Percentiles rank a stretch among this genome's conserved stretches.
phyloP scores from a whole-genome alignment of 1,140 invertebrate genomes.

The Anastrepha ludens region DNA sequence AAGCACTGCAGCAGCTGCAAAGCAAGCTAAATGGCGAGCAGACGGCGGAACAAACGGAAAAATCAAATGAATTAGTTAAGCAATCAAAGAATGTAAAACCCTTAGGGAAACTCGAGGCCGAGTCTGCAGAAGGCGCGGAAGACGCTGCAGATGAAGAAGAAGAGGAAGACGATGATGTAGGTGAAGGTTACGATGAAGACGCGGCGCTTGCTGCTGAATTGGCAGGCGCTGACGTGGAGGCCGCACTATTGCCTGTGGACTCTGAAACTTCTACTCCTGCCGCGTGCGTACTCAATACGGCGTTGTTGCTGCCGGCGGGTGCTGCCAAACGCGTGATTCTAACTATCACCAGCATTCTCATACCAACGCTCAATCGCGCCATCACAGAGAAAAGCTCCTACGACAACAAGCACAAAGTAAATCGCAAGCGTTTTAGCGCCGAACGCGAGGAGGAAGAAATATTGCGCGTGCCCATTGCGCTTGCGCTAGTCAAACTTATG shows the following conservation, averaged over 20 bases:
- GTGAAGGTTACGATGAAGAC: conserved; percentile 55
- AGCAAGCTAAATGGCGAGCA: conserved; percentile 50
- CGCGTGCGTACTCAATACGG: conserved; percentile 66
- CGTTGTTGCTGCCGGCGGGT: conserved; percentile 78
- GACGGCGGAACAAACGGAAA: not conserved
- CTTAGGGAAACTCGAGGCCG: not conserved
- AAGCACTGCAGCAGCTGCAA: conserved; percentile 59
- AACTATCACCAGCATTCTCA: conserved; percentile 77
- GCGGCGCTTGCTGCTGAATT: conserved; percentile 60
- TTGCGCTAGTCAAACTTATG: conserved; percentile 93
- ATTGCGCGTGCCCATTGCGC: conserved; percentile 90
- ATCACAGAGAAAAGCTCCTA: conserved; percentile 84
- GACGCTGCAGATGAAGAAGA: conserved; percentile 64
- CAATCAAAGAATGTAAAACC: not conserved
- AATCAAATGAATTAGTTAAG: conserved; percentile 59
- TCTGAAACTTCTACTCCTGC: conserved; percentile 55
- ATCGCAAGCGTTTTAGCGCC: conserved; percentile 79
- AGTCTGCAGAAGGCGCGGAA: conserved; percentile 61
- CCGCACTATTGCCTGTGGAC: conserved; percentile 65
- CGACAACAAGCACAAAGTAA: conserved; percentile 88
- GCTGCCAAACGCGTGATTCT: conserved; percentile 84
- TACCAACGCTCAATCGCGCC: conserved; percentile 77
- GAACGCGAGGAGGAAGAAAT: conserved; percentile 92
- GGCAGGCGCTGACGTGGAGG: conserved; percentile 64
- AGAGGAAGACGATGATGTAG: conserved; percentile 67